Evolutionary conservation across 2,888 invertebrate genomes (phyloP).

Genomic region (Eilema sororculum): DNA sequence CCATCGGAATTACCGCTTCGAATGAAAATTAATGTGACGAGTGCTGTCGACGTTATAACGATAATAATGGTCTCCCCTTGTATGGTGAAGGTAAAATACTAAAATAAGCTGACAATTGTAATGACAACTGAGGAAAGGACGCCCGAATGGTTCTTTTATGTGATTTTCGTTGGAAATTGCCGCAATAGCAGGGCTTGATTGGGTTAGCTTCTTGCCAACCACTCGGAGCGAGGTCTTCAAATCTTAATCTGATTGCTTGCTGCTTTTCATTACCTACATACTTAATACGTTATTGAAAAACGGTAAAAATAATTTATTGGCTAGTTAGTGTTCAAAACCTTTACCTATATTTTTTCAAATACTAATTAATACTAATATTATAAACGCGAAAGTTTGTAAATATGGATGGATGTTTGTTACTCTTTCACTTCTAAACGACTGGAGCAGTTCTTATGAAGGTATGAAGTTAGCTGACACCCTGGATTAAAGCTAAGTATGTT

Average conservation of each 20-base stretch:
- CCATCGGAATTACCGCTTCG: slow-evolving; percentile 5
- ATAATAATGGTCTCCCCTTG: slow-evolving; percentile 13
- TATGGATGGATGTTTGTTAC: too few relatives aligned
- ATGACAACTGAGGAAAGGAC: slow-evolving; percentile 54
- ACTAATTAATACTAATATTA: not conserved
- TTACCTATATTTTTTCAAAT: not conserved
- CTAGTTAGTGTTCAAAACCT: not conserved
- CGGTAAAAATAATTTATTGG: not conserved
- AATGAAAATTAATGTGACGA: slow-evolving; percentile 17
- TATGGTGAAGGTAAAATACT: slow-evolving; percentile 36
- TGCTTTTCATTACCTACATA: slow-evolving; percentile 49
- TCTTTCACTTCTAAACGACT: too few relatives aligned
- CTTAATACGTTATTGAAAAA: slow-evolving; percentile 47
- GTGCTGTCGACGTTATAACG: not conserved
- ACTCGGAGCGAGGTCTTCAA: slow-evolving; percentile 56
- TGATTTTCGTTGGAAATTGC: slow-evolving; percentile 71
- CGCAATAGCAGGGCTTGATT: slow-evolving; percentile 67
- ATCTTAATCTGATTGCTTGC: slow-evolving; percentile 57
- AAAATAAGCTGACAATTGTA: slow-evolving; percentile 62
- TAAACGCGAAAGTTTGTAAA: too few relatives aligned
- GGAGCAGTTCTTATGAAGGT: too few relatives aligned
- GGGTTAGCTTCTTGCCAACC: slow-evolving; percentile 63
- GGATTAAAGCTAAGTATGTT: too few relatives aligned
- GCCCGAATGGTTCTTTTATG: slow-evolving; percentile 63
- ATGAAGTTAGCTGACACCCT: too few relatives aligned